phyloP scores from a whole-genome alignment of 53 echinoderm and acorn worm genomes.

The Holothuria scabra region DNA sequence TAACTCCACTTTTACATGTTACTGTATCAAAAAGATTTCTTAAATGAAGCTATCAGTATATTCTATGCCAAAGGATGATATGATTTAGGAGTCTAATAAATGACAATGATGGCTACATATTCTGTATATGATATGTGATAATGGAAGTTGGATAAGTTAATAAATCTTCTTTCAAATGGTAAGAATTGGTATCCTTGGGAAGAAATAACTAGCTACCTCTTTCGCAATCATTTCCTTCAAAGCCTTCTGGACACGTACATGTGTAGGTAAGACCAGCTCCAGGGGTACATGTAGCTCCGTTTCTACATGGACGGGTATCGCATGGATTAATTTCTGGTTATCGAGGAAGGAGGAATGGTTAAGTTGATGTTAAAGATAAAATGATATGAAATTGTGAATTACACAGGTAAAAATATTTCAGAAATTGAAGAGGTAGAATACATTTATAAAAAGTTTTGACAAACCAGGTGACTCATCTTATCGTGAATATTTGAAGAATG shows the following conservation, averaged over 20 bases:
- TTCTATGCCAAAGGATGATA: not conserved
- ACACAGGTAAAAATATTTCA: no score
- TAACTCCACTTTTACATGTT: constrained; percentile 66
- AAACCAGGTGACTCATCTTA: no score
- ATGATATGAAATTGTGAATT: no score
- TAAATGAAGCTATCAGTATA: not conserved
- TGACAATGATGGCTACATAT: no score
- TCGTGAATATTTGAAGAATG: no score
- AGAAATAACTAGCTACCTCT: not conserved
- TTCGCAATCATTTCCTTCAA: constrained; percentile 50
- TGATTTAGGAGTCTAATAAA: not conserved
- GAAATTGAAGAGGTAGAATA: no score
- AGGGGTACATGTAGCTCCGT: constrained; percentile 56
- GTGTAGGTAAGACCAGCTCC: constrained; percentile 43
- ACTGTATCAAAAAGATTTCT: constrained; percentile 21
- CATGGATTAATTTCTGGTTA: constrained; percentile 18
- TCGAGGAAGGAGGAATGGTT: no score
- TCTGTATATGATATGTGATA: no score
- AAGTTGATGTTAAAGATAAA: no score
- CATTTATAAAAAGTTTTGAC: no score
- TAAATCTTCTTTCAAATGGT: not conserved
- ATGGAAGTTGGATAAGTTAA: not conserved
- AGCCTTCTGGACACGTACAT: constrained; percentile 63
- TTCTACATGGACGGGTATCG: constrained; percentile 32
- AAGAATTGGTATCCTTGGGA: not conserved